Evolutionary conservation across 2,888 invertebrate genomes (phyloP).

Genomic region (Calephelis perditalis): DNA sequence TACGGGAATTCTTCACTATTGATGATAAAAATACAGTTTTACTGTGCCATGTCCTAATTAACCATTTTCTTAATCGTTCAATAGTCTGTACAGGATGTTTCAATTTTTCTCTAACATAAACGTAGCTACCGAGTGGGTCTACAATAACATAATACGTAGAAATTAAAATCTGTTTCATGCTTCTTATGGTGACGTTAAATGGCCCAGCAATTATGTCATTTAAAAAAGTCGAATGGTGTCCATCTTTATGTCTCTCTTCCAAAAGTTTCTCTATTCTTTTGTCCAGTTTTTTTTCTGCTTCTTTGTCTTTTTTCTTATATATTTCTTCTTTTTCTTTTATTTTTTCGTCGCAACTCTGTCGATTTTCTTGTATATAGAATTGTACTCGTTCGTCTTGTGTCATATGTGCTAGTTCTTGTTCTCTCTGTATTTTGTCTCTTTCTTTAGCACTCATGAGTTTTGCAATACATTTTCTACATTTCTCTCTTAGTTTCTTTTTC

Average conservation of each 20-base stretch:
- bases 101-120: constrained; percentile 32
- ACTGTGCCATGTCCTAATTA: constrained; percentile 30
- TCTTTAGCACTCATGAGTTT: constrained; percentile 1
- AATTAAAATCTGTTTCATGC: constrained; percentile 24
- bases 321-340: constrained; percentile 30
- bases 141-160: constrained; percentile 30
- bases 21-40: constrained; percentile 39
- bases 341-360: constrained; percentile 22
- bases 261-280: constrained; percentile 29
- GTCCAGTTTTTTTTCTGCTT: constrained; percentile 25
- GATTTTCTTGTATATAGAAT: constrained; percentile 19
- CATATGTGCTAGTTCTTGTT: constrained; percentile 18
- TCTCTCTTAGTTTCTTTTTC: constrained; percentile 18
- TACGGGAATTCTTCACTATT: constrained; percentile 38
- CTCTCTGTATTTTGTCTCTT: neutral
- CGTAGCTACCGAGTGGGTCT: constrained; percentile 36
- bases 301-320: constrained; percentile 24
- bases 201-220: constrained; percentile 37
- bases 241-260: constrained; percentile 31
- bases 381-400: constrained; percentile 13
- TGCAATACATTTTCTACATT: neutral
- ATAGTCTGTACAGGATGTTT: constrained; percentile 34
- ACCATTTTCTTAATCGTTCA: constrained; percentile 30
- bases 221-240: constrained; percentile 31
- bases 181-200: constrained; percentile 28